Evolutionary conservation across 1,140 invertebrate genomes (phyloP), one percentile per base, ranked within the genome.

Genomic region (Drosophila repleta): DNA sequence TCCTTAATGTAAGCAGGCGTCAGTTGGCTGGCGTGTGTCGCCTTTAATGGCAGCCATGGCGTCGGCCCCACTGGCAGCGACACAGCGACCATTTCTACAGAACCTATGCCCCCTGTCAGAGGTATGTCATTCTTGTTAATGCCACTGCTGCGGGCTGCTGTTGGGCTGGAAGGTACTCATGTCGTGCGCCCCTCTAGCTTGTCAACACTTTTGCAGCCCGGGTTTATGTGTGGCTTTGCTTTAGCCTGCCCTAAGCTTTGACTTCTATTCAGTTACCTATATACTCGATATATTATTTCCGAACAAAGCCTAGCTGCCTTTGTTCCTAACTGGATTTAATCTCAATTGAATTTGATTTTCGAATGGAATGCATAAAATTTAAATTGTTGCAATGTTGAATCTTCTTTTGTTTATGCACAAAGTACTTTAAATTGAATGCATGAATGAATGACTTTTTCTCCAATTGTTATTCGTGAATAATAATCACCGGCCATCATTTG

Each of bases 1-100:
- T 84, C 74, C 71, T 75, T 58, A 85, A 87, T 87, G 64, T 85
- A 75, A 69, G 74, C 82, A 85, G 82, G 82, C 82, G 82, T 82
- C 82, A 78, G 67, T 69, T 73, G 83, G 82, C 82, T 87, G 78
- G 74, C 82, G 67, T 85, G 82, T 85, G 82, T 78, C 67, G 76
- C 55, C 63, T 71, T 85, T 87, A 82, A 87, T 87, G 83, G 82
- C 78, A 51, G 64, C 74, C 63, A 51, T 85, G 82, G 78, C 82
- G 83, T 78, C 83, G 56, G 41, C 45, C 20, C 8, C 53, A 35
- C 26, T 60, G 41, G 18, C 57, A 60, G 7, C 18, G 13, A 15
- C 46, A 26, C 65, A 17, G 11, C 45, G 61, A 18, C 35, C 32
- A 60, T 18, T 26, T 17, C 51, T 60, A 20, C n/a, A 35, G 8